Base-by-base conservation (phyloP, 2,888 invertebrate species). In the Loripinus fragilis region DNA sequence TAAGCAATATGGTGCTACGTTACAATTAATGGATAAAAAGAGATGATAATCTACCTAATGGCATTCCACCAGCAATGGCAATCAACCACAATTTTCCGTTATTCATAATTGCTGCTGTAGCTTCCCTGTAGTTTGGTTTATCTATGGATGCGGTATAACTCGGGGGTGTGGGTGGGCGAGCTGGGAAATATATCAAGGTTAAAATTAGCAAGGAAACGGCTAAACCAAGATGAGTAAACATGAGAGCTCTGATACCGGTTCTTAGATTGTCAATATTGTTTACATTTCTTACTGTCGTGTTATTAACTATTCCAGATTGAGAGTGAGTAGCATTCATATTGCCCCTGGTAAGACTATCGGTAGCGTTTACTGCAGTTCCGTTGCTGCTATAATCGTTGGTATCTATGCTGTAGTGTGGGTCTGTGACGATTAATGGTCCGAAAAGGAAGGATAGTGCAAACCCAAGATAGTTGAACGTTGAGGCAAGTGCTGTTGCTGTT, bases 401-500 rank as follows among this genome's bases (percentile, higher is more conserved):
- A 25, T 15, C 3, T 8, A 3, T 1, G 17, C 10, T 28, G 64
- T 76, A 76, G 0, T 73, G 17, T n/a, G 81, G 81, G 33, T 66
- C 68, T 0, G 78, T 71, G 0, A 81, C 78, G 30, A 81, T 64
- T 52, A 67, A 72, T 23, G 79, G 80, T 25, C 80, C 83, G 8
- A 80, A 45, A 10, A 83, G 68, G 30, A 76, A 83, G 3, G 83
- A 80, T n/a, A 78, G 35, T 1, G 80, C 71, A 15, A 83, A 45
- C 0, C 80, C 80, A 0, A 80, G 41, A 30, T 76, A 76, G 35
- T 76, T 80, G 48, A 73, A 80, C 30, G 78, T 78, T 5, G 76
- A 74, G 15, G 60, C 78, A 8, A 78, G 45, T 8, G 83, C 83
- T 7, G 85, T 86, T 8, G 94, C 93, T 15, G 93, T 93, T n/a